These are phyloP conservation scores for Sebastes hopkinsi DNA, from an alignment of 2,797 vertebrate genomes.

Conservation along the genomic window DNA sequence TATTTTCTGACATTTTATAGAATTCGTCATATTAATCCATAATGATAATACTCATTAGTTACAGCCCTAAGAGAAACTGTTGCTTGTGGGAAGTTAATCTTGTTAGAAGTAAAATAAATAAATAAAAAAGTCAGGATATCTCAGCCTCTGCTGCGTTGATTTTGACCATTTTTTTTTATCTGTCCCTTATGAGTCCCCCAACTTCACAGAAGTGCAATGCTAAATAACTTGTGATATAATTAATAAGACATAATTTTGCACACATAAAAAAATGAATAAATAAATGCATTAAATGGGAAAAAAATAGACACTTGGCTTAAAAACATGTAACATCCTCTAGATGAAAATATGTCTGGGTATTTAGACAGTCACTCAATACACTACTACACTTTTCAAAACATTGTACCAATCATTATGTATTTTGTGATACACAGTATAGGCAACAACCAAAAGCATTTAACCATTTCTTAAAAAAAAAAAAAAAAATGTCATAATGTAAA, in stretches of 20 bases:
- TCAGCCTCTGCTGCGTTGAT: too few relatives aligned
- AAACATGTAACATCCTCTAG: neutral
- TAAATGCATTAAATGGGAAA: neutral
- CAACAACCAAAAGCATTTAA: neutral
- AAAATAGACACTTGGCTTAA: neutral
- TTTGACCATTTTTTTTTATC: too few relatives aligned
- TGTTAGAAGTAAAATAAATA: too few relatives aligned
- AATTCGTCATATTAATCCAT: neutral
- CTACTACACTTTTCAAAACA: neutral
- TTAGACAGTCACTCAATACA: neutral
- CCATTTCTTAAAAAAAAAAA: neutral
- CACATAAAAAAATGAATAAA: too few relatives aligned
- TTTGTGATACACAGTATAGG: neutral
- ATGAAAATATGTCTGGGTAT: neutral
- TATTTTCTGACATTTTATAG: neutral
- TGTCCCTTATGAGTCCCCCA: too few relatives aligned
- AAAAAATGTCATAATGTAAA: neutral
- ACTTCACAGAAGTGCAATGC: too few relatives aligned
- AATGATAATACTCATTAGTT: neutral
- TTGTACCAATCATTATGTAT: neutral
- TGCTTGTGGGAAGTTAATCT: too few relatives aligned
- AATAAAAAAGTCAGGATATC: too few relatives aligned
- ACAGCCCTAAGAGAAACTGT: neutral
- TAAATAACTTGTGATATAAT: too few relatives aligned
- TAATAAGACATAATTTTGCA: too few relatives aligned